Evolutionary conservation across 2,797 vertebrate genomes (phyloP).

Genomic region (Lacerta agilis): DNA sequence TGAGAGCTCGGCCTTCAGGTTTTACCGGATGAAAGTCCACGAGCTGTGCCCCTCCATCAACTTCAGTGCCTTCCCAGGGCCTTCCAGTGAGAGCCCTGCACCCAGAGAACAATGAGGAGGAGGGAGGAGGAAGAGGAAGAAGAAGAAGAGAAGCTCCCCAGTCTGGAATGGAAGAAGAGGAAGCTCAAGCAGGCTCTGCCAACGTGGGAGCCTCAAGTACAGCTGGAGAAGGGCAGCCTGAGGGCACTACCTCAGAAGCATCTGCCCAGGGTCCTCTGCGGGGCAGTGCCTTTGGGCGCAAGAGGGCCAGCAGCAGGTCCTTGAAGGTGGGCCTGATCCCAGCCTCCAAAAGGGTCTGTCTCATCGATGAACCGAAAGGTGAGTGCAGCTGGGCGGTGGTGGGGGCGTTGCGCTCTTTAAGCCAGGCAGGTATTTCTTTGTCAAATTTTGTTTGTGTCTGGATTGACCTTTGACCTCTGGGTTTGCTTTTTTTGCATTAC

Average conservation of each 20-base stretch:
- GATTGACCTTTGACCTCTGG: conserved; percentile 34
- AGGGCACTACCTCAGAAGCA: neutral
- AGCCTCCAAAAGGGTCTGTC: conserved; percentile 79
- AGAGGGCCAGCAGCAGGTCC: conserved; percentile 79
- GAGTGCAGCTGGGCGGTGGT: conserved; percentile 9
- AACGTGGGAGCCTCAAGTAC: neutral
- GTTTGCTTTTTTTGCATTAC: conserved; percentile 53
- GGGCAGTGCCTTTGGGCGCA: conserved; percentile 71
- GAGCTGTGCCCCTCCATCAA: conserved; percentile 76
- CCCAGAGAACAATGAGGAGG: neutral
- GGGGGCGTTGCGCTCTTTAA: neutral
- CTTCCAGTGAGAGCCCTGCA: neutral
- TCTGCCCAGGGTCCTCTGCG: conserved; percentile 41
- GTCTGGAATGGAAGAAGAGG: conserved; percentile 50
- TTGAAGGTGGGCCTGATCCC: conserved; percentile 82
- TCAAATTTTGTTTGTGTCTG: neutral
- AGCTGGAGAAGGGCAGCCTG: neutral
- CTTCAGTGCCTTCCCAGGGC: conserved; percentile 47
- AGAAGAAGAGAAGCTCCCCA: conserved; percentile 9
- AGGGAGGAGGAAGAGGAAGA: neutral
- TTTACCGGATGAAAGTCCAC: conserved; percentile 78
- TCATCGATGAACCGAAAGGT: conserved; percentile 81
- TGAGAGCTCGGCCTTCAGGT: conserved; percentile 79
- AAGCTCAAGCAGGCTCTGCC: conserved; percentile 17
- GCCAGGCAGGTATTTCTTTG: neutral